A percentile compares a stretch with the other conserved stretches of the same genome.
Evolutionary conservation across 1,140 invertebrate genomes (phyloP).

Genomic region (Sycophaga agraensis): DNA sequence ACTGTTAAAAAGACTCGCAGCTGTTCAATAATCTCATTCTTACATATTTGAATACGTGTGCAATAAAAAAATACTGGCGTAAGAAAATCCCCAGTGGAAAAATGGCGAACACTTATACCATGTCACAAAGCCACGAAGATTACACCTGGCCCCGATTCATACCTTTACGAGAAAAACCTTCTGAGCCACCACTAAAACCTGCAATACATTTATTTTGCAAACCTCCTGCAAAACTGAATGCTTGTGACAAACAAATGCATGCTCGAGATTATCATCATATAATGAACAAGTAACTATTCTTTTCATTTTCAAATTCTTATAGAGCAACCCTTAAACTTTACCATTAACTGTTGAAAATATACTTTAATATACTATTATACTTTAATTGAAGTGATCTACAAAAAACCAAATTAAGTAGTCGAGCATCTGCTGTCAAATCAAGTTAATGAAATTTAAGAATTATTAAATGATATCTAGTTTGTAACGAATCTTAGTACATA

Average conservation of each 20-base stretch:
- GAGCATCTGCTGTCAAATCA: too few relatives aligned
- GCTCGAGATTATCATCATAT: neutral
- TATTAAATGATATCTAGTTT: too few relatives aligned
- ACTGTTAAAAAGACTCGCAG: too few relatives aligned
- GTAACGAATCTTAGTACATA: too few relatives aligned
- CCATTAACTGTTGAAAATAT: neutral
- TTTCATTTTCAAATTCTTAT: too few relatives aligned
- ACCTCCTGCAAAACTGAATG: neutral
- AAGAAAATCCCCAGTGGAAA: conserved; percentile 1
- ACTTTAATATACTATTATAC: neutral
- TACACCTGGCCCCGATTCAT: conserved; percentile 62
- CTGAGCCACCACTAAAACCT: conserved; percentile 32
- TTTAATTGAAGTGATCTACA: too few relatives aligned
- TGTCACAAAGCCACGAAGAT: conserved; percentile 54
- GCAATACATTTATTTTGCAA: conserved; percentile 35
- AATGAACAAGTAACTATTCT: neutral
- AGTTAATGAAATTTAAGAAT: too few relatives aligned
- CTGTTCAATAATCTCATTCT: too few relatives aligned
- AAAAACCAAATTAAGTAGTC: too few relatives aligned
- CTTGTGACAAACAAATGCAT: neutral
- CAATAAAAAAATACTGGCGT: too few relatives aligned
- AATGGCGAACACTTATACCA: conserved; percentile 35
- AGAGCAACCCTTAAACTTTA: too few relatives aligned
- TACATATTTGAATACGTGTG: too few relatives aligned
- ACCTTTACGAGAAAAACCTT: conserved; percentile 52